phyloP scores from a whole-genome alignment of 2,888 invertebrate species.

The Iphiclides podalirius region DNA sequence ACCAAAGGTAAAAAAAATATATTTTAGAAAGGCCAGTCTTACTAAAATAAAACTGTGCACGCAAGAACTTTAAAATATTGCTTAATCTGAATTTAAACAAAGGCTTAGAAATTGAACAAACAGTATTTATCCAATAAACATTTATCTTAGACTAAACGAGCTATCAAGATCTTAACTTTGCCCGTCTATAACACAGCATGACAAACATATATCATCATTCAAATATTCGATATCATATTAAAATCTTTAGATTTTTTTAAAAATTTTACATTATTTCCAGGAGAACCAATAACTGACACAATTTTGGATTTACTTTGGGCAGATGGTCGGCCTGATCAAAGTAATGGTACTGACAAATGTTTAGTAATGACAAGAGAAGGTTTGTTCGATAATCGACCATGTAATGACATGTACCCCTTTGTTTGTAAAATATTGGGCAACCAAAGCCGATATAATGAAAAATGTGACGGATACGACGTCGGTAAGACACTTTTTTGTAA shows the following conservation, averaged over 20 bases:
- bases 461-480: constrained; percentile 43
- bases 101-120: constrained; percentile 18
- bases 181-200: too few species aligned
- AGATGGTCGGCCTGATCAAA: constrained; percentile 45
- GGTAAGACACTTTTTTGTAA: constrained; percentile 34
- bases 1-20: constrained; percentile 42
- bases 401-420: constrained; percentile 44
- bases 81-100: neutral
- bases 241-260: too few species aligned
- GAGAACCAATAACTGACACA: constrained; percentile 43
- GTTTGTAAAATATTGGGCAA: constrained; percentile 47
- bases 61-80: too few species aligned
- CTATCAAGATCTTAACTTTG: too few species aligned
- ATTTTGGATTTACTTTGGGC: constrained; percentile 47
- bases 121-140: too few species aligned
- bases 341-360: constrained; percentile 43
- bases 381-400: constrained; percentile 45
- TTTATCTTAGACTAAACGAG: too few species aligned
- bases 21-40: too few species aligned
- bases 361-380: constrained; percentile 53
- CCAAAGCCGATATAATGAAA: constrained; percentile 39
- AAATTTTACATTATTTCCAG: too few species aligned
- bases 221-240: too few species aligned
- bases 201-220: too few species aligned
- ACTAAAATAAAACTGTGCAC: too few species aligned